These are phyloP conservation scores for Trichonephila clavipes DNA, from an alignment of 1,140 invertebrate species.

Conservation along the genomic window DNA sequence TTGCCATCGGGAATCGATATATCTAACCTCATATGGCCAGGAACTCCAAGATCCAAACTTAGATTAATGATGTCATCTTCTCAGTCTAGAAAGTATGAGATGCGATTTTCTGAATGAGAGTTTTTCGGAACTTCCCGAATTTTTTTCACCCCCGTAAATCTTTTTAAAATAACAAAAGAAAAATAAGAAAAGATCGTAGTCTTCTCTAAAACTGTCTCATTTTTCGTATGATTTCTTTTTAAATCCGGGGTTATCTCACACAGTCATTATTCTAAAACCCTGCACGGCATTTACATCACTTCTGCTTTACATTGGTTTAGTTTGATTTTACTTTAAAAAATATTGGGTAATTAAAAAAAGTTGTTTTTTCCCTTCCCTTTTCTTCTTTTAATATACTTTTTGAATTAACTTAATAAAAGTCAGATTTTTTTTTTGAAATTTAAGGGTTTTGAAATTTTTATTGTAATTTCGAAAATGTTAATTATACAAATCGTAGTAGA, in stretches of 20 bases:
- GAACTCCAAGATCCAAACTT: constrained; percentile 21
- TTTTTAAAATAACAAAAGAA: constrained; percentile 3
- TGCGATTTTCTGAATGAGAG: not conserved
- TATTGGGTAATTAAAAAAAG: not conserved
- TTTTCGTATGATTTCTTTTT: not conserved
- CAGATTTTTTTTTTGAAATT: too few species aligned
- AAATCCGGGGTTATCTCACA: not conserved
- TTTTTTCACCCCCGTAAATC: not conserved
- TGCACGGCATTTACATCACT: not conserved
- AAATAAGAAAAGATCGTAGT: not conserved
- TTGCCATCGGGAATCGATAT: constrained; percentile 38
- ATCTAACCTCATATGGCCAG: constrained; percentile 38
- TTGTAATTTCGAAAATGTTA: too few species aligned
- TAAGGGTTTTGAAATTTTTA: too few species aligned
- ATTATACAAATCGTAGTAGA: too few species aligned
- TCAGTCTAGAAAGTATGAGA: constrained; percentile 32
- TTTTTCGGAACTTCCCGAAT: not conserved
- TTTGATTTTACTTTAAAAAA: not conserved
- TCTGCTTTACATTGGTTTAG: not conserved
- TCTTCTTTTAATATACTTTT: too few species aligned
- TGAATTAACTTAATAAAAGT: too few species aligned
- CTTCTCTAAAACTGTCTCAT: constrained; percentile 13
- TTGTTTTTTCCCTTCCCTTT: not conserved
- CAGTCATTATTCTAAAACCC: not conserved
- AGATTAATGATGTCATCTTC: constrained; percentile 43